Percentiles rank a stretch among this genome's conserved stretches.
phyloP scores from a whole-genome alignment of 2,797 vertebrate species.

The Rallus crepitans region DNA sequence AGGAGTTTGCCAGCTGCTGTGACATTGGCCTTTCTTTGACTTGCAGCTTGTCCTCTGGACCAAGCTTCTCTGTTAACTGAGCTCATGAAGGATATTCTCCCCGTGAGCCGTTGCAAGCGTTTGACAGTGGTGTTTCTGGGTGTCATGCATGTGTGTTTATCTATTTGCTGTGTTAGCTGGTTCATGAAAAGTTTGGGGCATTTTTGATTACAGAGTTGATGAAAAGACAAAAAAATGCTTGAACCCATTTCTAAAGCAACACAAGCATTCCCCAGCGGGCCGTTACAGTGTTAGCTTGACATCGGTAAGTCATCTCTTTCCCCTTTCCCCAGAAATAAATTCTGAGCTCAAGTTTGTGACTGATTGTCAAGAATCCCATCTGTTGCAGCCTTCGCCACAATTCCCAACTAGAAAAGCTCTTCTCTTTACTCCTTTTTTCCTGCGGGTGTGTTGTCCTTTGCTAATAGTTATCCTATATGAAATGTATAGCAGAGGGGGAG shows the following conservation, averaged over 20 bases:
- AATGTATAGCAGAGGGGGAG: not conserved
- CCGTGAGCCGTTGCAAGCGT: not conserved
- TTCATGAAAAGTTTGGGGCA: not conserved
- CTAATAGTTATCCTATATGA: not conserved
- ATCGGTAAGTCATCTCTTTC: conserved; percentile 72
- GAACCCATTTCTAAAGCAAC: conserved; percentile 71
- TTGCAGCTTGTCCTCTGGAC: not conserved
- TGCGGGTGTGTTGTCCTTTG: fast-evolving
- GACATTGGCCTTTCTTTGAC: not conserved
- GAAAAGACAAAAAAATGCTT: conserved; percentile 80
- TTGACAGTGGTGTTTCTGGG: not conserved
- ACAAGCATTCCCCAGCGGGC: conserved; percentile 68
- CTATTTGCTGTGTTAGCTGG: fast-evolving
- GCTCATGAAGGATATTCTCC: not conserved
- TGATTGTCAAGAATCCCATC: not conserved
- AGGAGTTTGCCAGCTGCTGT: not conserved
- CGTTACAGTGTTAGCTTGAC: conserved; percentile 66
- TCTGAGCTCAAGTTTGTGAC: not conserved
- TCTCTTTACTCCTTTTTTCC: not conserved
- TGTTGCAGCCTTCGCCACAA: not conserved
- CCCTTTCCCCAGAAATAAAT: not conserved
- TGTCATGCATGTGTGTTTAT: not conserved
- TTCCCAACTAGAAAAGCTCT: not conserved
- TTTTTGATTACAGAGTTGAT: conserved; percentile 77
- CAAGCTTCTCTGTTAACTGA: not conserved